Percentiles rank a stretch among this genome's conserved stretches.
Evolutionary conservation across 2,888 invertebrate genomes (phyloP).

Genomic region (Microdon myrmicae): DNA sequence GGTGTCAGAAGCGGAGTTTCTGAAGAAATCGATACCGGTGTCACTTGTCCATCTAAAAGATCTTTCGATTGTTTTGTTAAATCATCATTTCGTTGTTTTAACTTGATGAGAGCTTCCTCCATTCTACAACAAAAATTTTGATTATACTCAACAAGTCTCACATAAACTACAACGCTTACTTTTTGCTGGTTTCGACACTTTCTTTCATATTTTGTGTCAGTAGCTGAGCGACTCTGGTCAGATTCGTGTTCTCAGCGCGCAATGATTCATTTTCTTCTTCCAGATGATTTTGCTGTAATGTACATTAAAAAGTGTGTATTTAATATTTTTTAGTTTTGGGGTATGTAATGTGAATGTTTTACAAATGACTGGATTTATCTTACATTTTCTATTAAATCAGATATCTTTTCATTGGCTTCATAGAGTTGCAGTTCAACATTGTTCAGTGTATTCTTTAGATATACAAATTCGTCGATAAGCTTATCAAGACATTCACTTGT

Average conservation of each 20-base stretch:
- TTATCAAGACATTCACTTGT: slow-evolving; percentile 62
- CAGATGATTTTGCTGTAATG: slow-evolving; percentile 62
- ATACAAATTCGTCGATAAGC: slow-evolving; percentile 62
- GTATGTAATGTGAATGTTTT: background rate
- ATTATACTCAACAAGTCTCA: background rate
- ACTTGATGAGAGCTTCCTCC: slow-evolving; percentile 64
- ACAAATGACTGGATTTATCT: slow-evolving; percentile 29
- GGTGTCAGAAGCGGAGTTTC: slow-evolving; percentile 51
- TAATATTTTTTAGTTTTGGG: background rate
- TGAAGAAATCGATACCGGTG: slow-evolving; percentile 1
- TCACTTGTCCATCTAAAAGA: slow-evolving; percentile 60
- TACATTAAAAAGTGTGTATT: background rate
- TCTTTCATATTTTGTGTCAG: slow-evolving; percentile 66
- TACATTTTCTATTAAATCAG: slow-evolving; percentile 65
- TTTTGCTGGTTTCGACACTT: slow-evolving; percentile 66
- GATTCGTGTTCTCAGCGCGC: slow-evolving; percentile 63
- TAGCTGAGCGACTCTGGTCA: slow-evolving; percentile 65
- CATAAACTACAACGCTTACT: slow-evolving; percentile 55
- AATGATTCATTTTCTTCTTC: slow-evolving; percentile 65
- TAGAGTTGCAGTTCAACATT: slow-evolving; percentile 65
- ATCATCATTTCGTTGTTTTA: slow-evolving; percentile 65
- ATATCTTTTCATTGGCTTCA: slow-evolving; percentile 66
- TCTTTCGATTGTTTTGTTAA: slow-evolving; percentile 60
- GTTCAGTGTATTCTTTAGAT: slow-evolving; percentile 61
- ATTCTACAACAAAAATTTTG: slow-evolving; percentile 56